Base-by-base conservation (phyloP, 2,888 invertebrate species). In the Urechis unicinctus region DNA sequence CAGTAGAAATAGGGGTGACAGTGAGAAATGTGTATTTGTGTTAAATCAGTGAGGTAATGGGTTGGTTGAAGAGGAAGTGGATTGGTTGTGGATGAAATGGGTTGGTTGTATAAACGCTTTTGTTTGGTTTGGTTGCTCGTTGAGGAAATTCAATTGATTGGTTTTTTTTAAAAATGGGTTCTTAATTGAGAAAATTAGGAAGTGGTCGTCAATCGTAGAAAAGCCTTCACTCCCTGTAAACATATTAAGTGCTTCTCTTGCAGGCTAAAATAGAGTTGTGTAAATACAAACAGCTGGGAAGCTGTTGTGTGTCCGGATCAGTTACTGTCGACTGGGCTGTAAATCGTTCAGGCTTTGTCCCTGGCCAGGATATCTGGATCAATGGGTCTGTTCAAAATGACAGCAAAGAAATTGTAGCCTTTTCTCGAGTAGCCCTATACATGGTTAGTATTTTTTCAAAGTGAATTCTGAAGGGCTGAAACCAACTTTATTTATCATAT, bases 341-440 rank as follows among this genome's bases (percentile, higher is more conserved):
- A 26, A 67, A 72, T 52, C 60, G 67, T 45, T 64, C 67, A 22
- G 75, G 74, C 1, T 73, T 65, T 31, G 66, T 70, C 1, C 75
- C 75, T 0, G 75, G 75, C 0, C 73, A 75, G 51, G 72, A 72
- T 56, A 64, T 77, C 31, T 64, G 61, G 45, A 57, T 77, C 44
- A 63, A 68, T 25, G 74, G 72, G 6, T 70, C 72, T 50, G 65
- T 77, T 9, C 69, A 69, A 44, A 77, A 77, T 55, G 63, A 65
- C 45, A 58, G 88, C 66, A 90, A 54, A 30, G 58, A 49, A 9
- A 47, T 52, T 3, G 59, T 66, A n/a, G 30, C 54, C 22, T 52
- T 43, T 42, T 63, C 62, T 22, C 58, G 55, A 25, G 62, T 56
- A 9, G 52, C 58, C 25, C 56, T 65, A 21, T 58, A 53, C 50